Percentiles rank a stretch among this genome's conserved stretches.
Evolutionary conservation across 2,797 vertebrate species (phyloP).

Genomic region (Gastrophryne carolinensis): DNA sequence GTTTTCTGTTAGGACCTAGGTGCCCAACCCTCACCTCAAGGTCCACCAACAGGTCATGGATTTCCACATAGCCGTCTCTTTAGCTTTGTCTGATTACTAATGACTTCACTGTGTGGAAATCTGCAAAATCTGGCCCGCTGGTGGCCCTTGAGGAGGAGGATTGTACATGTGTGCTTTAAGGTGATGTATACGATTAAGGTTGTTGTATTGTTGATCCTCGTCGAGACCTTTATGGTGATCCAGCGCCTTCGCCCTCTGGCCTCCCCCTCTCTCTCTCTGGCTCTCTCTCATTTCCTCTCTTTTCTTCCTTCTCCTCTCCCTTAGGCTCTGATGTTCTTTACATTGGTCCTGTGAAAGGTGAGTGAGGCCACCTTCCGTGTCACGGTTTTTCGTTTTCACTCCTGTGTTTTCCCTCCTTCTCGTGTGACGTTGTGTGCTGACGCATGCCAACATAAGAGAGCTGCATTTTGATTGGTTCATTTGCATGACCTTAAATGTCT

Average conservation of each 20-base stretch:
- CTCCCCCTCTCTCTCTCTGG: slow-evolving; percentile 63
- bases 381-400: slow-evolving; percentile 46
- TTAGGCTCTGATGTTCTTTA: slow-evolving; percentile 97
- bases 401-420: slow-evolving; percentile 12
- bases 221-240: too few species aligned
- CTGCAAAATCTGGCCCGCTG: too few species aligned
- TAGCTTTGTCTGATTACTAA: too few species aligned
- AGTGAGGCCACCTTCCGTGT: slow-evolving; percentile 70
- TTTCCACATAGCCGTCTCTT: too few species aligned
- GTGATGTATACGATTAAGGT: too few species aligned
- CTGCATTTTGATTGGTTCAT: background rate
- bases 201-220: too few species aligned
- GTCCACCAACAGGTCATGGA: too few species aligned
- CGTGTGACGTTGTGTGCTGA: background rate
- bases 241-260: slow-evolving; percentile 45
- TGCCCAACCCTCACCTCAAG: too few species aligned
- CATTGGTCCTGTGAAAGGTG: slow-evolving; percentile 99
- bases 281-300: slow-evolving; percentile 74
- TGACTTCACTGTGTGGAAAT: too few species aligned
- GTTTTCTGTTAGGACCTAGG: too few species aligned
- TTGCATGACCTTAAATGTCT: background rate
- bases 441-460: slow-evolving; percentile 20
- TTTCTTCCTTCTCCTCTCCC: slow-evolving; percentile 74
- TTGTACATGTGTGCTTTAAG: too few species aligned
- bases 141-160: too few species aligned